phyloP scores from a whole-genome alignment of 2,888 invertebrate species.

The Vesta saturnalis region DNA sequence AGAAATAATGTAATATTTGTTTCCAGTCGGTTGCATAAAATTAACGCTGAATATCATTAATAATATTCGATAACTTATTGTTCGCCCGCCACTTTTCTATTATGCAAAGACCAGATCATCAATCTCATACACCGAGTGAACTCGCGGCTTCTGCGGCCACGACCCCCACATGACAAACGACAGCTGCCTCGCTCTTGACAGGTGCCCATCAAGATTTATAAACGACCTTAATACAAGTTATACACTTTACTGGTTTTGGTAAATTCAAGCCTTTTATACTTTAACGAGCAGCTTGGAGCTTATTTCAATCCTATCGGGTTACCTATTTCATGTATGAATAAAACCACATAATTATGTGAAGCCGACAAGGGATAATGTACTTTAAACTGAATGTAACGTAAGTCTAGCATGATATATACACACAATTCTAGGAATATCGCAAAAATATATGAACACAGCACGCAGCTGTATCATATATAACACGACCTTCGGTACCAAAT shows the following conservation, averaged over 20 bases:
- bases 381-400: not conserved
- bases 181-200: conserved; percentile 70
- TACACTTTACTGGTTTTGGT: conserved; percentile 32
- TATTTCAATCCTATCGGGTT: conserved; percentile 13
- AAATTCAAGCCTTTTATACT: conserved; percentile 25
- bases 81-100: conserved; percentile 62
- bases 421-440: not conserved
- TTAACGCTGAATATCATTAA: conserved; percentile 60
- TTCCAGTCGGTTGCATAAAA: conserved; percentile 56
- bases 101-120: conserved; percentile 59
- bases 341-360: not conserved
- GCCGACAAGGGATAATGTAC: not conserved
- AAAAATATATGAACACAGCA: conserved; percentile 30
- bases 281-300: conserved; percentile 17
- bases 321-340: conserved; percentile 6
- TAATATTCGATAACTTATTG: conserved; percentile 62
- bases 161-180: conserved; percentile 73
- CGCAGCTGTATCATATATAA: conserved; percentile 22
- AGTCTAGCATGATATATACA: not conserved
- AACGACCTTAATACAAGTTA: conserved; percentile 67
- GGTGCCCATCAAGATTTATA: conserved; percentile 76
- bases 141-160: conserved; percentile 64
- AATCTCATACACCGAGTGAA: conserved; percentile 57
- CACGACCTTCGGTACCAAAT: conserved; percentile 19
- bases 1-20: conserved; percentile 49